Conservation (phyloP, 2,113 vertebrate species). For the Antechinus stuartii region DNA sequence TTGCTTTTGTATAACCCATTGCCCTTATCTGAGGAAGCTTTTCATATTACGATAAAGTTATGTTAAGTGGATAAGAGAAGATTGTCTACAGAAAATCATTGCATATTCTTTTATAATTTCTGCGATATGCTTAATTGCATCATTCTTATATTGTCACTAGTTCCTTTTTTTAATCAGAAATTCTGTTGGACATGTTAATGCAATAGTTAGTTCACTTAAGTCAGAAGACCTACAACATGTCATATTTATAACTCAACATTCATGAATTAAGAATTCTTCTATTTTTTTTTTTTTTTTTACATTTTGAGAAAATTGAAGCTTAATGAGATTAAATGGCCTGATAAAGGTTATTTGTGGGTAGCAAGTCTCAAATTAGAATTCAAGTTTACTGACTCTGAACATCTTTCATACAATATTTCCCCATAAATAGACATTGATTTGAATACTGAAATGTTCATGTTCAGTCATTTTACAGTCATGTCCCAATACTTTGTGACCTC, state of each 20-base stretch:
- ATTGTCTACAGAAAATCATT: slow-evolving; percentile 1
- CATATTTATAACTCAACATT: neutral
- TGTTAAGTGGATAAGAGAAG: neutral
- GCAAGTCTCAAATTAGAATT: neutral
- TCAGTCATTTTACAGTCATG: no score
- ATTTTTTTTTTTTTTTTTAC: slow-evolving; percentile 5
- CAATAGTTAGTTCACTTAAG: neutral
- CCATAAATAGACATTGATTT: slow-evolving; percentile 5
- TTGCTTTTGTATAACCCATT: neutral
- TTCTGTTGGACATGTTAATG: neutral
- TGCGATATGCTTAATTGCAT: neutral
- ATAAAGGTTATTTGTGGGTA: neutral
- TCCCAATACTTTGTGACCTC: neutral
- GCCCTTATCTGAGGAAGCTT: slow-evolving; percentile 8
- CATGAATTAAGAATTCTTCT: neutral
- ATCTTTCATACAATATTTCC: neutral
- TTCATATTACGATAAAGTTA: slow-evolving; percentile 1
- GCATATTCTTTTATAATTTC: neutral
- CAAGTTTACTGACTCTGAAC: neutral
- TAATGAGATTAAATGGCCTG: neutral
- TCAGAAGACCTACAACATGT: neutral
- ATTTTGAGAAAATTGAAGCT: slow-evolving; percentile 1
- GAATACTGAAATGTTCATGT: neutral
- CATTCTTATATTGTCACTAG: neutral
- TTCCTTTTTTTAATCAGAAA: neutral